Evolutionary conservation across 2,113 vertebrate species (phyloP).

Genomic region (Ophiodon elongatus): DNA sequence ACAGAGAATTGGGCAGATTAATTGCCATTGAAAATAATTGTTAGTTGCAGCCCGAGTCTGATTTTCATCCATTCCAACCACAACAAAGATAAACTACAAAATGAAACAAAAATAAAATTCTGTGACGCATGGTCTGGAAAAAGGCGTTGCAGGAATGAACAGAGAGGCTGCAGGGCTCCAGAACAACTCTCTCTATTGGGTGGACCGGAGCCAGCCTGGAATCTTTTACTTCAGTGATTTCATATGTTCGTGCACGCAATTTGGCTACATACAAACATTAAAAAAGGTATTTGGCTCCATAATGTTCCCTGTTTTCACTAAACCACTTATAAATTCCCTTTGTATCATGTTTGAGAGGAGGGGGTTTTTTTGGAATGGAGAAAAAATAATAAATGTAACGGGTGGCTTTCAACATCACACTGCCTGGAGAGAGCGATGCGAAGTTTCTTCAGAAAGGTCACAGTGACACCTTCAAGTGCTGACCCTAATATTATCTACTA

Average conservation of each 20-base stretch:
- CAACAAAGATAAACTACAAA: neutral
- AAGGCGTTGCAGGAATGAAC: neutral
- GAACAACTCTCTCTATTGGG: neutral
- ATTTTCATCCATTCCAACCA: neutral
- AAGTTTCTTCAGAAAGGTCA: constrained; percentile 25
- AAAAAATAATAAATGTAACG: neutral
- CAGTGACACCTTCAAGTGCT: constrained; percentile 18
- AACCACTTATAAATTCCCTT: neutral
- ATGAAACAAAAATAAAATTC: constrained; percentile 6
- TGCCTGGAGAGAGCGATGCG: neutral
- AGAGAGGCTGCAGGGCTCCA: neutral
- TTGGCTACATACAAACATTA: neutral
- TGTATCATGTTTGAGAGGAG: neutral
- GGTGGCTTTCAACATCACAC: neutral
- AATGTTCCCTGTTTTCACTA: neutral
- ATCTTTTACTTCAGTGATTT: constrained; percentile 6
- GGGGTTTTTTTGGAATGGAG: neutral
- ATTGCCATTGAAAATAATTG: neutral
- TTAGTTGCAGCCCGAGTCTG: neutral
- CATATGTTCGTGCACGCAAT: neutral
- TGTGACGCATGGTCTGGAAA: neutral
- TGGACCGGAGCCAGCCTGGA: neutral
- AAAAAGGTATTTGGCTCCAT: neutral
- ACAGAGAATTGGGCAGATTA: neutral
- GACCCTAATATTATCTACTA: constrained; percentile 37